phyloP scores from a whole-genome alignment of 2,797 vertebrate genomes.

The Picus viridis region DNA sequence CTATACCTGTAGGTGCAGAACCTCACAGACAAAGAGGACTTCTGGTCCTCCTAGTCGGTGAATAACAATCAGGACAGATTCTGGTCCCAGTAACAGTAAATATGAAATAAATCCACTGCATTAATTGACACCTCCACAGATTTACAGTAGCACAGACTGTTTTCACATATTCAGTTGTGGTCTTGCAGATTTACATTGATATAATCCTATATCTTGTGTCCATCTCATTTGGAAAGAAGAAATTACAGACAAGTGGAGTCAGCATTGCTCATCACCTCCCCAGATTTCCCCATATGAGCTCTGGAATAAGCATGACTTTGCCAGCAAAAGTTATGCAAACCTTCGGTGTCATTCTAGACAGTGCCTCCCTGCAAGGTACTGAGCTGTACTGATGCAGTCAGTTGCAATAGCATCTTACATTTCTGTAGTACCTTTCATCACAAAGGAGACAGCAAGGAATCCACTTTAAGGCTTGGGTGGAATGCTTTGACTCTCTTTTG shows the following conservation, averaged over 20 bases:
- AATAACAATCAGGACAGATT: background rate
- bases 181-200: background rate
- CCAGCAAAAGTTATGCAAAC: conserved; percentile 10
- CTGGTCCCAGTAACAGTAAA: background rate
- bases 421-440: background rate
- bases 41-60: background rate
- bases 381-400: background rate
- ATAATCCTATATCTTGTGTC: background rate
- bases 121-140: background rate
- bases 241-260: background rate
- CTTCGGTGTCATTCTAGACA: background rate
- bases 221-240: conserved; percentile 11
- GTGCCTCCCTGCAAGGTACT: background rate
- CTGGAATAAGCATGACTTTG: background rate
- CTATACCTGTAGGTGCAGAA: background rate
- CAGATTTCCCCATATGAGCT: background rate
- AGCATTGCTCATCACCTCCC: background rate
- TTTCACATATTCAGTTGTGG: background rate
- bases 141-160: background rate
- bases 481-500: background rate
- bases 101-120: background rate
- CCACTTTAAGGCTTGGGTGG: background rate
- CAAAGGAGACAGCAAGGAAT: background rate
- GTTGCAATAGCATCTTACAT: background rate
- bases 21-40: background rate